Conservation (phyloP, 2,113 vertebrate species). For the Athene noctua region DNA sequence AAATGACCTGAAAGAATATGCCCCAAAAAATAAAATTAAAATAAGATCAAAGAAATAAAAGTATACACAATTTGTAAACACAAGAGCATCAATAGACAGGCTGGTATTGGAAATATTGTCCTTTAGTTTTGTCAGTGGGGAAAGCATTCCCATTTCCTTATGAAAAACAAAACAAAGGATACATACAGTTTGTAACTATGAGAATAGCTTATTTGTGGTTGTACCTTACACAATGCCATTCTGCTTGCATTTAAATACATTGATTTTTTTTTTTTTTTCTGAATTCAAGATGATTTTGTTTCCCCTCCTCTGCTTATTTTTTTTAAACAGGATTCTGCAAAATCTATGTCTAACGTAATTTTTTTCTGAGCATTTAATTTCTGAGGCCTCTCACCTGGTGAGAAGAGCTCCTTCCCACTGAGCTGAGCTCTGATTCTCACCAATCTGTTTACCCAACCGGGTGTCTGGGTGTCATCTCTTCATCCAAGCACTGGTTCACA, state of each 20-base stretch:
- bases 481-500: neutral
- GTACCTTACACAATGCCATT: slow-evolving; percentile 57
- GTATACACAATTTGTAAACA: slow-evolving; percentile 80
- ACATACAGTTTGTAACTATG: neutral
- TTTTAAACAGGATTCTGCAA: slow-evolving; percentile 43
- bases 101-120: slow-evolving; percentile 69
- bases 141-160: slow-evolving; percentile 56
- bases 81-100: slow-evolving; percentile 73
- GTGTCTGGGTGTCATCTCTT: neutral
- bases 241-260: slow-evolving; percentile 34
- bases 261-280: neutral
- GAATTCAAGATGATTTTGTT: slow-evolving; percentile 41
- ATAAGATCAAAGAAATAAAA: slow-evolving; percentile 63
- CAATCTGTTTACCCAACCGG: neutral
- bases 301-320: slow-evolving; percentile 12
- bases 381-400: slow-evolving; percentile 43
- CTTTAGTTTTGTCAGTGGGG: slow-evolving; percentile 62
- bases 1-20: slow-evolving; percentile 74
- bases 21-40: slow-evolving; percentile 15
- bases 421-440: slow-evolving; percentile 2
- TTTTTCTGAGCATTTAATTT: slow-evolving; percentile 15
- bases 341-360: neutral
- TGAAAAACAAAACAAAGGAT: slow-evolving; percentile 51
- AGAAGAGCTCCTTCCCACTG: slow-evolving; percentile 29
- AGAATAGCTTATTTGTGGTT: slow-evolving; percentile 54